Base-by-base conservation (phyloP, 2,888 invertebrate species). In the Nemotelus pantherinus region DNA sequence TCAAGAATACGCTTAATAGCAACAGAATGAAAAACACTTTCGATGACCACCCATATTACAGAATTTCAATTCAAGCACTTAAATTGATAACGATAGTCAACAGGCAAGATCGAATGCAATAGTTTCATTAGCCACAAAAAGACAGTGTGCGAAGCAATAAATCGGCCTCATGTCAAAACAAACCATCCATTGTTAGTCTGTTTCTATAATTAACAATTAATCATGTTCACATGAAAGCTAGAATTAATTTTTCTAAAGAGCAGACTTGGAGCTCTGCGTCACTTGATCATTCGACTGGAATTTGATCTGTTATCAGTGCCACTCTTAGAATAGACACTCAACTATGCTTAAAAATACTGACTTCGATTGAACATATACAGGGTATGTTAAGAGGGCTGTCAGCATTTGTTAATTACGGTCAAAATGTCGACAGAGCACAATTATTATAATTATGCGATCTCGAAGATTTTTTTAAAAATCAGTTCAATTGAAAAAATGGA, bases 351-450 rank as follows among this genome's bases (percentile, higher is more conserved):
- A 25, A 25, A 25, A 25, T 25, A 25, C 25, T 25, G 25, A 25
- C 1, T 25, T 25, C 25, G 25, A 25, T 25, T 25, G 25, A 25
- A 25, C 25, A 25, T 25, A 25, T 25, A 25, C 25, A 25, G 25
- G 25, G 25, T 25, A 25, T 60, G 63, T 74, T 74, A 74, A 63
- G 63, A 48, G 10, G 53, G 63, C 74, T 74, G 74, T 74, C 74
- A 50, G 71, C 57, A 57, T 72, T 72, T 57, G 77, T 78, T 78
- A 78, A 78, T 78, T 78, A 77, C 78, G 76, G 78, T 78, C 78
- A 72, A 57, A 78, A 65, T 72, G 78, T 78, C 78, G 77, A 67
- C 58, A 78, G 70, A 68, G 67, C 47, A 43, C 48, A 60, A 57
- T 57, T 74, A 25, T 25, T 25, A 25, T 25, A 25, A 25, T 25